phyloP scores from a whole-genome alignment of 2,888 invertebrate species.

The Masnerella sp. region DNA sequence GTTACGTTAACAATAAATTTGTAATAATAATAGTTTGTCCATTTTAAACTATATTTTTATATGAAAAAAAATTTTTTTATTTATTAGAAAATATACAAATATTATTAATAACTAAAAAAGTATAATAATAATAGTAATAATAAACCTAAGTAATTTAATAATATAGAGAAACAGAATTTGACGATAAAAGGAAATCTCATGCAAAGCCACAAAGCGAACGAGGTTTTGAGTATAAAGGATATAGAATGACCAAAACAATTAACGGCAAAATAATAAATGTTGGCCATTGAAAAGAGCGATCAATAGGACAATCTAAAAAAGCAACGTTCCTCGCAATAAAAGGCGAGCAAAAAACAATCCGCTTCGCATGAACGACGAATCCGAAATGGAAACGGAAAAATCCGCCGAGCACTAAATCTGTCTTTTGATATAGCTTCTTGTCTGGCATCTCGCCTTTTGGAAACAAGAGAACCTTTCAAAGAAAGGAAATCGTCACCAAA shows the following conservation, averaged over 20 bases:
- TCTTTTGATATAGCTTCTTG: slow-evolving; percentile 27
- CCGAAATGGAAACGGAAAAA: slow-evolving; percentile 1
- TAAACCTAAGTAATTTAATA: too few species aligned
- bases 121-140: too few species aligned
- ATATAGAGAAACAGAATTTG: too few species aligned
- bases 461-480: neutral
- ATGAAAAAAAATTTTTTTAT: neutral
- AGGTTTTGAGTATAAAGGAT: too few species aligned
- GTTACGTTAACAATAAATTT: neutral
- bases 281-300: neutral
- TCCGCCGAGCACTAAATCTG: neutral
- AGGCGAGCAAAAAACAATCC: neutral
- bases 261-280: too few species aligned
- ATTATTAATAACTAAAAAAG: too few species aligned
- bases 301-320: slow-evolving; percentile 1
- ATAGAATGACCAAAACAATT: too few species aligned
- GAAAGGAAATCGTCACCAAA: slow-evolving; percentile 1
- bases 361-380: slow-evolving; percentile 5
- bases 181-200: too few species aligned
- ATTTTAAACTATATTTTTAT: neutral
- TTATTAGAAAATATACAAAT: too few species aligned
- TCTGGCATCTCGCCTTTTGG: slow-evolving; percentile 1
- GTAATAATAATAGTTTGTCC: neutral
- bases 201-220: too few species aligned
- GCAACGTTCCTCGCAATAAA: slow-evolving; percentile 1